Base-by-base conservation (phyloP, 2,888 invertebrate species). In the Lochmaea crataegi region DNA sequence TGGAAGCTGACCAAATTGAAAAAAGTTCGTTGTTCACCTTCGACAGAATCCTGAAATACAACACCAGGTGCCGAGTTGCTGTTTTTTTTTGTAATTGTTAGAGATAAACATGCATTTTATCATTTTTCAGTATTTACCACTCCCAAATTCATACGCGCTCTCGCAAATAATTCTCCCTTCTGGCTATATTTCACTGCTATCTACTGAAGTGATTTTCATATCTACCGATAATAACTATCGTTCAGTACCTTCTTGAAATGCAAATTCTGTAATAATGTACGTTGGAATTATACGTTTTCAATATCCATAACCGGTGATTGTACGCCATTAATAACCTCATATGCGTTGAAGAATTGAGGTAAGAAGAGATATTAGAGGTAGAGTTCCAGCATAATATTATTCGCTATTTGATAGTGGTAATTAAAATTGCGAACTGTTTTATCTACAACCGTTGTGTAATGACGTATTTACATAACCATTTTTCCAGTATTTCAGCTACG, bases 291-390 rank as follows among this genome's bases (percentile, higher is more conserved):
- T 71, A 42, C 60, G 48, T 65, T 71, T 65, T 65, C 71, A 65
- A 71, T 71, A 71, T 65, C 71, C 65, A 60, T 71, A 51, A 58
- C 71, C 51, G 58, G 71, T 51, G 71, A 58, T 71, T 65, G 71
- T 60, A 48, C 48, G n/a, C 65, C 58, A 65, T 65, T 65, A 71
- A 71, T 71, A 51, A 71, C 53, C 26, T 16, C n/a, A n/a, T 56
- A 26, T 65, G 57, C 22, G 11, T 71, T 26, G 2, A 38, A 70
- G 56, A 65, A 32, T 53, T 57, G 41, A 70, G 56, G 22, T 61
- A 60, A 32, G 16, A 32, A 56, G 56, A 57, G 7, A 65, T 32
- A 56, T 11, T 11, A 22, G 56, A 22, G 56, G 16, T 56, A 56
- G 9, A 38, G 32, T 38, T 38, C 1, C 32, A 38, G 9, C 32